phyloP scores from a whole-genome alignment of 2,113 vertebrate species.

The Reinhardtius hippoglossoides region DNA sequence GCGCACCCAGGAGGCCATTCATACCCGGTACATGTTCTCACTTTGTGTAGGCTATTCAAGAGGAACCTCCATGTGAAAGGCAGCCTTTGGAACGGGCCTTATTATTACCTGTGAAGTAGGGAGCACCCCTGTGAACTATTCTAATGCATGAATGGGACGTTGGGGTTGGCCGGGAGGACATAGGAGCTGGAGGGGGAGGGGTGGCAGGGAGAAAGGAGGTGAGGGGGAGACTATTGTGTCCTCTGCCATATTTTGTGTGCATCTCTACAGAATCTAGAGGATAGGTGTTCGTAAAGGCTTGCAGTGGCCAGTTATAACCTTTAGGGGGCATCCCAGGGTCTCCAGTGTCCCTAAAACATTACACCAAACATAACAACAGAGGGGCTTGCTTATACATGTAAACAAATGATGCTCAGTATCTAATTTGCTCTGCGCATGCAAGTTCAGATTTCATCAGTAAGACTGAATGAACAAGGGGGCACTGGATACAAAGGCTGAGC shows the following conservation, averaged over 20 bases:
- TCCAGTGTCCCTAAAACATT: constrained; percentile 26
- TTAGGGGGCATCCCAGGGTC: constrained; percentile 65
- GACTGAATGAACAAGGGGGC: constrained; percentile 53
- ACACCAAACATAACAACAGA: constrained; percentile 10
- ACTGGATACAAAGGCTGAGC: constrained; percentile 70
- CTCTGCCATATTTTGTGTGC: constrained; percentile 10
- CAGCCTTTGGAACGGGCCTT: constrained; percentile 77
- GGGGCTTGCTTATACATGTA: constrained; percentile 12
- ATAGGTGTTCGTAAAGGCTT: constrained; percentile 15
- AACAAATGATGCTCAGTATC: constrained; percentile 25
- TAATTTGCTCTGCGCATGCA: constrained; percentile 8
- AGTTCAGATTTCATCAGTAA: constrained; percentile 48
- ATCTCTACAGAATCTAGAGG: constrained; percentile 34
- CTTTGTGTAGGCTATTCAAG: constrained; percentile 76
- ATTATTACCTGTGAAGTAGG: constrained; percentile 79
- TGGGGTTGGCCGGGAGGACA: constrained; percentile 24
- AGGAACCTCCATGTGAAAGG: constrained; percentile 76
- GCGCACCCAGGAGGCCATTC: constrained; percentile 70
- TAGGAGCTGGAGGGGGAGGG: constrained; percentile 8
- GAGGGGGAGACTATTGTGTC: constrained; percentile 50
- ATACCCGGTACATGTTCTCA: constrained; percentile 68
- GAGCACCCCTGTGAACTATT: constrained; percentile 75
- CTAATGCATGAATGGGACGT: constrained; percentile 66
- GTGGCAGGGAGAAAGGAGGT: constrained; percentile 25
- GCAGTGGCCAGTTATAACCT: constrained; percentile 60